Base-by-base conservation (phyloP, 2,113 vertebrate genomes). In the Athene cunicularia region DNA sequence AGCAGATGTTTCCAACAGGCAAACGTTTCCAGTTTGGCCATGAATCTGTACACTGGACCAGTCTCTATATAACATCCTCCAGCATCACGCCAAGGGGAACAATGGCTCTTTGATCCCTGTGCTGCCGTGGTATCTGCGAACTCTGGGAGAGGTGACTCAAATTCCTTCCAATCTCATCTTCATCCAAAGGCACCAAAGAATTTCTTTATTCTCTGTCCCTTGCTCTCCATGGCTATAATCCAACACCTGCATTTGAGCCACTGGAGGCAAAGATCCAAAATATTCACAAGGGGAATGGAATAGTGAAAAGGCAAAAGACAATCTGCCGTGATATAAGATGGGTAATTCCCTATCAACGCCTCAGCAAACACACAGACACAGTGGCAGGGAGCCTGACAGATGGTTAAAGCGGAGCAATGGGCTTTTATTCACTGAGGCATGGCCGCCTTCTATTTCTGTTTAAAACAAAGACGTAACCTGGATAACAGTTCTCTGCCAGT, bases 371-470 rank as follows among this genome's bases (percentile, higher is more conserved):
- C 93, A 82, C 83, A 89, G 88, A 26, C 74, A 23, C 59, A 1
- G 12, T 72, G 94, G 84, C 87, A 93, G 47, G 32, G 67, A 93
- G 87, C 88, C 85, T 86, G 92, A 39, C 91, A 97, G 96, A 96
- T 83, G 91, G 93, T 8, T 33, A 73, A 28, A 90, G 71, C 1
- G 8, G 62, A 91, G 86, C 71, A 32, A 5, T 8, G 66, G 58
- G 62, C 62, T 90, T 62, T 55, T 85, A 6, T 37, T 73, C 80
- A 85, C 80, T 1, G 35, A 50, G 62, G 73, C 50, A 60, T 9
- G 39, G 81, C 71, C 1, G 2, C n/a, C 56, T 86, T 49, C 58
- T 39, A 5, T 41, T 66, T 26, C 70, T 67, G 3, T 75, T 91
- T 37, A n/a, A 59, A 82, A 85, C 49, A 43, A 56, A 90, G 67